Percentiles rank a stretch among this genome's conserved stretches.
phyloP scores from a whole-genome alignment of 2,797 vertebrate species.

The Odontamblyopus rebecca region DNA sequence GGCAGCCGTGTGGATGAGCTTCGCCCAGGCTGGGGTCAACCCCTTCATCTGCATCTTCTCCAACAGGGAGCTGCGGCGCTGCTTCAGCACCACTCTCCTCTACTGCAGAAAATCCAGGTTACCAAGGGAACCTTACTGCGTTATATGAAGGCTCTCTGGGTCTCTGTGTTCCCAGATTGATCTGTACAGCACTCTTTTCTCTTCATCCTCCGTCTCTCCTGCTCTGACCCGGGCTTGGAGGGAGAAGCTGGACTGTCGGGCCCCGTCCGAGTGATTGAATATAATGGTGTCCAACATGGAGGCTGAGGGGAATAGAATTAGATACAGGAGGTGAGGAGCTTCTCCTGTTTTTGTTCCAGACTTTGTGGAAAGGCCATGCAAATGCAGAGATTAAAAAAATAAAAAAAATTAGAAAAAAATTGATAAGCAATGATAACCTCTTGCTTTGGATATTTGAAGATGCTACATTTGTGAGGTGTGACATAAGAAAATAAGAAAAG shows the following conservation, averaged over 20 bases:
- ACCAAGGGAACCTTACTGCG: slow-evolving; percentile 99
- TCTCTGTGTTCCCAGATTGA: slow-evolving; percentile 71
- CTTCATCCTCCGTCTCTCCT: slow-evolving; percentile 62
- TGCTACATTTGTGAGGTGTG: slow-evolving; percentile 68
- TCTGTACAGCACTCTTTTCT: slow-evolving; percentile 76
- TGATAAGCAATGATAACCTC: slow-evolving; percentile 40
- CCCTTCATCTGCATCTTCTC: slow-evolving; percentile 99
- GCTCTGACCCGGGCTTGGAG: slow-evolving; percentile 58
- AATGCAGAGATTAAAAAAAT: slow-evolving; percentile 71
- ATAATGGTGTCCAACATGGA: slow-evolving; percentile 57
- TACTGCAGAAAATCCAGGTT: slow-evolving; percentile 99
- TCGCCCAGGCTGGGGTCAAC: slow-evolving; percentile 99
- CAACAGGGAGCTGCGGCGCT: slow-evolving; percentile 99
- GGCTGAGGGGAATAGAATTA: slow-evolving; percentile 69
- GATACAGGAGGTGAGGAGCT: slow-evolving; percentile 63
- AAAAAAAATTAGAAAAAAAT: slow-evolving; percentile 61
- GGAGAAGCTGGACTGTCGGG: slow-evolving; percentile 68
- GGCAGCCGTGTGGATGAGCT: slow-evolving; percentile 99
- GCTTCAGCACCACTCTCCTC: slow-evolving; percentile 99
- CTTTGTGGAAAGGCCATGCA: slow-evolving; percentile 72
- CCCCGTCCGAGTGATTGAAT: slow-evolving; percentile 60
- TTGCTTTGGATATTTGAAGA: slow-evolving; percentile 77
- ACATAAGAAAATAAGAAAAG: slow-evolving; percentile 53
- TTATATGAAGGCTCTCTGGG: slow-evolving; percentile 93
- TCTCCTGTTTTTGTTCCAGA: slow-evolving; percentile 82